phyloP scores from a whole-genome alignment of 2,888 invertebrate genomes.

The Lomographa bimaculata region DNA sequence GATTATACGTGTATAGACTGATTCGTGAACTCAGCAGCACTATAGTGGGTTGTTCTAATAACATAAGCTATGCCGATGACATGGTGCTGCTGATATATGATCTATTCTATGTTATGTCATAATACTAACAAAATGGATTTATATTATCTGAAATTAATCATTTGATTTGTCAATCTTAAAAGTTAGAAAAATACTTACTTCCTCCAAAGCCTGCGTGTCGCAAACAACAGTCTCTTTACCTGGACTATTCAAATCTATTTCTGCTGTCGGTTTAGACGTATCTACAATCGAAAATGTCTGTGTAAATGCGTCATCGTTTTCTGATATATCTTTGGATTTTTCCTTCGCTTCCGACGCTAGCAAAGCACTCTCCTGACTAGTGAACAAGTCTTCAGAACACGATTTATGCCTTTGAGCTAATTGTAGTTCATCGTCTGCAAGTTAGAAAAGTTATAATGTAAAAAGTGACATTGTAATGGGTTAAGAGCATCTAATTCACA shows the following conservation, averaged over 20 bases:
- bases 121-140: too few relatives aligned
- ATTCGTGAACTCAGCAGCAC: too few relatives aligned
- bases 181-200: slow-evolving; percentile 47
- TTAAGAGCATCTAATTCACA: too few relatives aligned
- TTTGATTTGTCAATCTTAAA: background rate
- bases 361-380: slow-evolving; percentile 52
- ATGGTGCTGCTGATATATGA: too few relatives aligned
- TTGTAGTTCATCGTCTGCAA: slow-evolving; percentile 66
- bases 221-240: slow-evolving; percentile 43
- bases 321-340: slow-evolving; percentile 23
- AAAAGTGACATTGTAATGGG: too few relatives aligned
- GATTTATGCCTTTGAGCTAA: slow-evolving; percentile 60
- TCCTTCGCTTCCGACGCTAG: slow-evolving; percentile 23
- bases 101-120: too few relatives aligned
- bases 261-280: slow-evolving; percentile 27
- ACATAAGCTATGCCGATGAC: too few relatives aligned
- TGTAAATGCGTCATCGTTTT: slow-evolving; percentile 48
- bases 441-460: slow-evolving; percentile 3
- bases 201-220: slow-evolving; percentile 48
- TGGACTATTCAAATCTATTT: slow-evolving; percentile 25
- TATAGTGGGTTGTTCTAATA: too few relatives aligned
- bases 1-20: too few relatives aligned
- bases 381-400: slow-evolving; percentile 60
- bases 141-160: too few relatives aligned
- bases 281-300: slow-evolving; percentile 64